These are phyloP conservation scores for Megaptera novaeangliae DNA, from an alignment of 2,113 vertebrate species.

Conservation along the genomic window DNA sequence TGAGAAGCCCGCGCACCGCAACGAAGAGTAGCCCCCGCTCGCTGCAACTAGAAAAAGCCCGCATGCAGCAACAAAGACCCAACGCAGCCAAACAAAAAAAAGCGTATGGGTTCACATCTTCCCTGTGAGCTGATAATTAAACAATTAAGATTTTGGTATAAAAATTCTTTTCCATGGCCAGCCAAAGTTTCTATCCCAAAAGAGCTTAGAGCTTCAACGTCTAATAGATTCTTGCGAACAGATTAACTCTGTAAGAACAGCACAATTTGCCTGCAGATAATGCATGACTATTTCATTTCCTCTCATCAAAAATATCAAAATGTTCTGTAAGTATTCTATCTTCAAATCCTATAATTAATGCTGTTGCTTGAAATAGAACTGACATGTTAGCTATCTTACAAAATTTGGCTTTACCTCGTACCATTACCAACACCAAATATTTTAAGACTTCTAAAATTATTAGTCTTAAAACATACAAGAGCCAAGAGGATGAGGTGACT, in stretches of 20 bases:
- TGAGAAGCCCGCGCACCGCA: accelerated
- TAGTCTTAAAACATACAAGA: neutral
- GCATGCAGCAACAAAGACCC: no score
- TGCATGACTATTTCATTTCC: neutral
- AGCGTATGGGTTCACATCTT: neutral
- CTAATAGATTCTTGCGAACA: neutral
- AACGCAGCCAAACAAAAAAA: neutral
- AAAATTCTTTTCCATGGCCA: neutral
- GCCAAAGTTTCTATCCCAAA: neutral
- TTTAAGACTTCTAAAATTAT: neutral
- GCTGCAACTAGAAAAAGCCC: no score
- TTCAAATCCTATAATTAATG: neutral
- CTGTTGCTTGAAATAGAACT: constrained; percentile 2
- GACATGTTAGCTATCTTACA: neutral
- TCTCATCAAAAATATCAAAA: neutral
- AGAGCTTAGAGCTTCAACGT: neutral
- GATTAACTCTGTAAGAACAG: neutral
- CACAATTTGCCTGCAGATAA: neutral
- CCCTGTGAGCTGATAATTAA: neutral
- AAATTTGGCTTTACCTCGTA: neutral
- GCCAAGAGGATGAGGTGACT: neutral
- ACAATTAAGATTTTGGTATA: neutral
- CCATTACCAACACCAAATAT: neutral
- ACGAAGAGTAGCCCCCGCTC: no score
- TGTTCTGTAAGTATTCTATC: neutral